Evolutionary conservation across 2,888 invertebrate genomes (phyloP).

Genomic region (Anthophora plumipes): DNA sequence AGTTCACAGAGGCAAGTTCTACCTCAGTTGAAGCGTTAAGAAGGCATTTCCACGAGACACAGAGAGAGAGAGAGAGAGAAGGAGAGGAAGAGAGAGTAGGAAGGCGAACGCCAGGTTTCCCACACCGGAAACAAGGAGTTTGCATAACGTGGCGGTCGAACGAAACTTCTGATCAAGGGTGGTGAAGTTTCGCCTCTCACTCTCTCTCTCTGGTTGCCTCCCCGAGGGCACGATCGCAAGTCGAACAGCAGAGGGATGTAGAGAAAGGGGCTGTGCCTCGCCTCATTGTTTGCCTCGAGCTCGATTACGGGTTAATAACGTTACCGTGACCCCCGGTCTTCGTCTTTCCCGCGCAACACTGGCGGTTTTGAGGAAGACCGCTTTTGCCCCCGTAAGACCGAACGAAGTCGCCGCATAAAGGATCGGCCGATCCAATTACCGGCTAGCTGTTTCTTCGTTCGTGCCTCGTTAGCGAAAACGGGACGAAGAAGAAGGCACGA

Average conservation of each 20-base stretch:
- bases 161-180: constrained; percentile 64
- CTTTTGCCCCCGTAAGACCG: constrained; percentile 47
- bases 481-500: constrained; percentile 39
- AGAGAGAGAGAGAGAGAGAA: too few species aligned
- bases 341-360: constrained; percentile 27
- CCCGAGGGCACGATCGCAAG: constrained; percentile 58
- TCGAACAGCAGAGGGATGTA: background rate
- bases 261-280: constrained; percentile 48
- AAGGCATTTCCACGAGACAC: too few species aligned
- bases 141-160: constrained; percentile 53
- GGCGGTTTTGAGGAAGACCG: constrained; percentile 72
- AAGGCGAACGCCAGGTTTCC: constrained; percentile 38
- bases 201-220: background rate
- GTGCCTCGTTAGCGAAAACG: constrained; percentile 66
- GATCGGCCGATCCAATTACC: constrained; percentile 72
- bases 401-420: constrained; percentile 64
- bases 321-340: constrained; percentile 68
- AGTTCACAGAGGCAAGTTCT: background rate
- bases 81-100: constrained; percentile 25
- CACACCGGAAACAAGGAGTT: constrained; percentile 64
- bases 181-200: constrained; percentile 66
- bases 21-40: constrained; percentile 34
- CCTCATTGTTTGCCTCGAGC: constrained; percentile 72
- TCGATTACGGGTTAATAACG: constrained; percentile 77
- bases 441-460: constrained; percentile 70